phyloP scores from a whole-genome alignment of 2,113 vertebrate species.

The Grammomys surdaster region DNA sequence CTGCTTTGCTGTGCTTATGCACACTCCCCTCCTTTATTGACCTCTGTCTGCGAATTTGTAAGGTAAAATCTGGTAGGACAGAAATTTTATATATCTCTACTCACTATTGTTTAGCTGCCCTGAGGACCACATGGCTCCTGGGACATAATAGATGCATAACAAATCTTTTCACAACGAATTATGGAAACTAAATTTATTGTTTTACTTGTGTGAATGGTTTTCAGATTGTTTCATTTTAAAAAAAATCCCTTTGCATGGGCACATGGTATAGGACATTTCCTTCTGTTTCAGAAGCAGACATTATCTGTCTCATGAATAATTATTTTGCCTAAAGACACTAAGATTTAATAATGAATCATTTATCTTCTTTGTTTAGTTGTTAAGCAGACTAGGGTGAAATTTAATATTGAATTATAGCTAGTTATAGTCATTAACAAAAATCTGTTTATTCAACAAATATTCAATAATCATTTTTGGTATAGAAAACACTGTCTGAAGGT shows the following conservation, averaged over 20 bases:
- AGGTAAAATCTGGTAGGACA: not conserved
- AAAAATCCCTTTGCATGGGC: not conserved
- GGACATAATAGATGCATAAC: not conserved
- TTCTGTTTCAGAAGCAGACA: constrained; percentile 53
- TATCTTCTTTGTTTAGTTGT: constrained; percentile 42
- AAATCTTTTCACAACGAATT: constrained; percentile 21
- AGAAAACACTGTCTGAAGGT: not conserved
- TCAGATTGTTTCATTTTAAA: not conserved
- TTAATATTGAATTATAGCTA: constrained; percentile 56
- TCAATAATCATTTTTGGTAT: not conserved
- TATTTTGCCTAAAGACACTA: constrained; percentile 51
- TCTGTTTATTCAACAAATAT: constrained; percentile 36
- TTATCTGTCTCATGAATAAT: constrained; percentile 46
- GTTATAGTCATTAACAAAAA: constrained; percentile 49
- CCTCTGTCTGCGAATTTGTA: constrained; percentile 20
- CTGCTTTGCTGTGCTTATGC: not conserved
- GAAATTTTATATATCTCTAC: constrained; percentile 11
- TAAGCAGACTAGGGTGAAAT: constrained; percentile 49
- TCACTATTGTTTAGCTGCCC: not conserved
- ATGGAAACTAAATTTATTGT: not conserved
- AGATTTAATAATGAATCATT: constrained; percentile 50
- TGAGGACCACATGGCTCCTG: not conserved
- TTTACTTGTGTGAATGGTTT: constrained; percentile 21
- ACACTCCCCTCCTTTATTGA: not conserved
- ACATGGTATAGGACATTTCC: not conserved